Base-by-base conservation (phyloP, 2,797 vertebrate genomes). In the Rhinogobio ventralis region DNA sequence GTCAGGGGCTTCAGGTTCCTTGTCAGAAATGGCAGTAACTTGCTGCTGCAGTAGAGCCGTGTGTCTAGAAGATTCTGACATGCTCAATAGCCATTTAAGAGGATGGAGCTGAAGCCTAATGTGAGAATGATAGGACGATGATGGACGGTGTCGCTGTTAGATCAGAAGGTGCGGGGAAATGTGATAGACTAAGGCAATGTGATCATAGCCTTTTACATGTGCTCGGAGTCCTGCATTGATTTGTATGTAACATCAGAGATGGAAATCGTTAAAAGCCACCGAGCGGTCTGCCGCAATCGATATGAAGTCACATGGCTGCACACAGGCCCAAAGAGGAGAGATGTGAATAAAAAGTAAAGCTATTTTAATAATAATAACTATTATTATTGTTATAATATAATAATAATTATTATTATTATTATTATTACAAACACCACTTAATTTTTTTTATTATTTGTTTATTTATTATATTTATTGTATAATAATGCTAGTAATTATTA, bases 291-390 rank as follows among this genome's bases (percentile, higher is more conserved):
- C 64, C 42, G 9, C 28, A 81, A 88, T 90, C 80, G 85, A 87
- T 86, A 76, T 80, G 79, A 85, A 90, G 88, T 87, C 85, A 75
- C 69, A 46, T 9, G 64, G 82, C 72, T 89, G 67, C 81, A 28
- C 80, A 77, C 69, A 86, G 33, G 75, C 51, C 25, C n/a, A 36
- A 71, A 39, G 69, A 60, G 66, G 79, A 42, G 68, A 89, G 79
- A 84, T 57, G 20, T 49, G 49, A 89, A 85, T 28, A 74, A 83
- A 89, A 90, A 92, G 91, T 85, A 88, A 90, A 92, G 30, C 28
- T 55, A 25, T 36, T 30, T 45, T 84, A 84, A 79, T 87, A 81
- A 88, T 89, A 85, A 69, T 72, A 83, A 86, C 88, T 60, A 82
- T 86, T 83, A 64, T 55, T 8, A 14, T 30, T 28, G 5, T 77